Base-by-base conservation (phyloP, 2,113 vertebrate genomes). In the Rhinoderma darwinii region DNA sequence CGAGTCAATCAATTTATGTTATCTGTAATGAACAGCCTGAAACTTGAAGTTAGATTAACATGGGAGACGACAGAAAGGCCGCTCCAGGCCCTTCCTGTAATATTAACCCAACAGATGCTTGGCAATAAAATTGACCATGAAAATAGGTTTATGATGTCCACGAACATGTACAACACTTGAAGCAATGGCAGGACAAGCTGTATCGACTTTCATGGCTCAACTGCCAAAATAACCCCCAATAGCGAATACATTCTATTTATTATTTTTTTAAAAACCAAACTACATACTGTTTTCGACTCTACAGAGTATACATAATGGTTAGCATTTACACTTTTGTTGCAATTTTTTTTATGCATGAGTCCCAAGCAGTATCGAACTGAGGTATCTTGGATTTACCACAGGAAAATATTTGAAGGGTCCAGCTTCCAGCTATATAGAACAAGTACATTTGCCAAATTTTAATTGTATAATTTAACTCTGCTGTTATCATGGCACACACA, bases 91-190 rank as follows among this genome's bases (percentile, higher is more conserved):
- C 72, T 75, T 43, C 22, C 25, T 44, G 39, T 41, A 75, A 75
- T 44, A 75, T 75, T 75, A 75, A 75, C 72, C 72, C 72, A 75
- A 75, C 44, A 77, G 43, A 50, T 77, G 30, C 75, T 50, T 77
- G n/a, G 43, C n/a, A 51, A 32, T 51, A 76, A 75, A 51, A 50
- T 2, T 77, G 75, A 77, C 30, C 43, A 20, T 77, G 5, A 51
- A 77, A 72, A 51, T 32, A 77, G 75, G 75, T 77, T 32, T 77
- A 51, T 50, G 27, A 32, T 17, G n/a, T 50, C n/a, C 17, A 32
- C 7, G 15, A 32, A 77, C 44, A 43, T 39, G 22, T 72, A 41
- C 35, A 74, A 44, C 39, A 47, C 4, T 27, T 27, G 41, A 44
- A 75, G 72, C 39, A 74, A 74, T 43, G 22, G 41, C 72, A 25